A percentile compares a stretch with the other conserved stretches of the same genome.
Evolutionary conservation across 1,140 invertebrate species (phyloP).

Genomic region (Danaus plexippus): DNA sequence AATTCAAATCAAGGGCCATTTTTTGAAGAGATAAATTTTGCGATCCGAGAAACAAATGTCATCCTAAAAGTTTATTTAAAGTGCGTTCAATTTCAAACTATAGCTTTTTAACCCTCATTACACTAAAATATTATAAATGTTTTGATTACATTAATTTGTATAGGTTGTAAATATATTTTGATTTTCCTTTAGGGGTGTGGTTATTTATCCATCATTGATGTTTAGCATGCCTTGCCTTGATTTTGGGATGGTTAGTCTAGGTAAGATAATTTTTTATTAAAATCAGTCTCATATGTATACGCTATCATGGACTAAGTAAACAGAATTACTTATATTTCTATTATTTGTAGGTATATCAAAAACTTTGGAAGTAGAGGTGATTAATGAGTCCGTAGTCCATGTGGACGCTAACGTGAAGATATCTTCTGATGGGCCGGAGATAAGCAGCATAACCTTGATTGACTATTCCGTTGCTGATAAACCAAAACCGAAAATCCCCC

Average conservation of each 20-base stretch:
- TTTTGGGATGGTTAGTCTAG: slow-evolving; percentile 55
- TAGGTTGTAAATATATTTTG: background rate
- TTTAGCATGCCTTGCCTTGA: slow-evolving; percentile 55
- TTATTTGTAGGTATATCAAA: slow-evolving; percentile 47
- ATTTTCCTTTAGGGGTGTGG: slow-evolving; percentile 44
- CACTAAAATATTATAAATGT: no score
- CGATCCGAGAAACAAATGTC: slow-evolving; percentile 47
- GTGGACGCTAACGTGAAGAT: slow-evolving; percentile 48
- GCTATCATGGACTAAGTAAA: background rate
- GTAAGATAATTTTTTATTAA: slow-evolving; percentile 27
- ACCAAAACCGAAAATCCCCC: slow-evolving; percentile 48
- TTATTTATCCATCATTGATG: slow-evolving; percentile 54
- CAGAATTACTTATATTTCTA: slow-evolving; percentile 4
- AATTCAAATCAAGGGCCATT: slow-evolving; percentile 62
- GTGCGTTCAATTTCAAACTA: slow-evolving; percentile 27
- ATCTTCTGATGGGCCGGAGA: slow-evolving; percentile 58
- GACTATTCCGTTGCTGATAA: slow-evolving; percentile 45
- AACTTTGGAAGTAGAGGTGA: slow-evolving; percentile 51
- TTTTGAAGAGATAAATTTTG: slow-evolving; percentile 61
- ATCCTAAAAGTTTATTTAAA: slow-evolving; percentile 57
- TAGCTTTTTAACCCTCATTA: no score
- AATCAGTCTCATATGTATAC: no score
- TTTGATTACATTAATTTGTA: background rate
- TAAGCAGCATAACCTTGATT: slow-evolving; percentile 48
- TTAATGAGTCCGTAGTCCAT: slow-evolving; percentile 55